Percentiles rank a stretch among this genome's conserved stretches.
Conservation (phyloP, 2,797 vertebrate genomes). For the Sciaenops ocellatus region DNA sequence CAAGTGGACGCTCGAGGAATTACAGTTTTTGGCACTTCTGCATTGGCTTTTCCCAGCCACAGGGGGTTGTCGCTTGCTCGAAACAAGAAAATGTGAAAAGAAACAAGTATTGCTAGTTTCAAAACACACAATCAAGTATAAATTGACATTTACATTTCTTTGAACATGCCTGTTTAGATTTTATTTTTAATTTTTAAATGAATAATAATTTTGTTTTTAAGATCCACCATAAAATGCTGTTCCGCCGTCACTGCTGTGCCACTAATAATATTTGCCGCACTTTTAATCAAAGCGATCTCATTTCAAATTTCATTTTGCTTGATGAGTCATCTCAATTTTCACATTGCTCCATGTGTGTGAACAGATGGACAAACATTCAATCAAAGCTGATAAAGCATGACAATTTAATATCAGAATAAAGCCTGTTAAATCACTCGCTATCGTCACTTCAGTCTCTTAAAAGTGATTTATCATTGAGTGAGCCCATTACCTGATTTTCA, state of each 20-base stretch:
- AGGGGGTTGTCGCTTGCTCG: no score
- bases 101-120: no score
- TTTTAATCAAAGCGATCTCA: conserved; percentile 31
- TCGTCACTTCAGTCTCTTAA: conserved; percentile 49
- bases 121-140: no score
- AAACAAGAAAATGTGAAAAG: no score
- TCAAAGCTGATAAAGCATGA: conserved; percentile 57
- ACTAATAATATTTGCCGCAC: conserved; percentile 28
- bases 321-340: conserved; percentile 42
- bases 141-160: background rate
- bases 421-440: conserved; percentile 44
- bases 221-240: background rate
- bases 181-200: background rate
- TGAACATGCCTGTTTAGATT: background rate
- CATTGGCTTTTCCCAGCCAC: no score
- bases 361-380: conserved; percentile 52
- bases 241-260: background rate
- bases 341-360: conserved; percentile 43
- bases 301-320: conserved; percentile 41
- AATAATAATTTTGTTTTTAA: background rate
- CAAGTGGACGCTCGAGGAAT: no score
- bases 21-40: no score
- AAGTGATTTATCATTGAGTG: conserved; percentile 53
- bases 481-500: conserved; percentile 59
- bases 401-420: conserved; percentile 49